Conservation (phyloP, 1,140 invertebrate species). For the Cydia splendana region DNA sequence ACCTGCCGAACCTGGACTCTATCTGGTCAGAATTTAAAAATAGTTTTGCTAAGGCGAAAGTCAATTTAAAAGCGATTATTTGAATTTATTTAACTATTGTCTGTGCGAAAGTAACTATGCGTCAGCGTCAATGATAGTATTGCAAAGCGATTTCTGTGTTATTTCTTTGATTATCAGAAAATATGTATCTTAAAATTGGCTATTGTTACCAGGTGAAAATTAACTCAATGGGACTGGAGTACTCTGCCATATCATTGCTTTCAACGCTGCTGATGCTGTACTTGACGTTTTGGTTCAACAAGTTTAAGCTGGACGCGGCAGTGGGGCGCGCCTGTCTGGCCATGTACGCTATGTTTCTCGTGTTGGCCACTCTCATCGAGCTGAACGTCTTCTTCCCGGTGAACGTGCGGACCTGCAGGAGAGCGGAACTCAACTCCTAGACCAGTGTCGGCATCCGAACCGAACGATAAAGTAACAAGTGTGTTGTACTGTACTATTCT, state of each 20-base stretch:
- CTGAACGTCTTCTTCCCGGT: constrained; percentile 94
- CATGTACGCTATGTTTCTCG: constrained; percentile 91
- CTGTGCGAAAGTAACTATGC: constrained; percentile 20
- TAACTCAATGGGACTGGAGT: constrained; percentile 91
- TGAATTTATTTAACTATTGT: neutral
- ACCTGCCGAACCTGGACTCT: constrained; percentile 85
- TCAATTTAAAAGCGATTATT: constrained; percentile 36
- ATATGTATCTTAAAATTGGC: constrained; percentile 31
- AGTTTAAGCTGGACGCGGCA: constrained; percentile 89
- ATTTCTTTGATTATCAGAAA: neutral
- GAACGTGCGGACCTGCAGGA: constrained; percentile 89
- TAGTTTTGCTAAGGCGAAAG: constrained; percentile 34
- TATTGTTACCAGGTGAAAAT: constrained; percentile 79
- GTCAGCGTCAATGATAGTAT: neutral
- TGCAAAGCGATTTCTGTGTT: constrained; percentile 29
- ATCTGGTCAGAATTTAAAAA: constrained; percentile 82
- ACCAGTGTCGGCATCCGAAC: constrained; percentile 39
- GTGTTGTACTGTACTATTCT: constrained; percentile 27
- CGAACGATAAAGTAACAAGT: constrained; percentile 10
- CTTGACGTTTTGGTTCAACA: constrained; percentile 89
- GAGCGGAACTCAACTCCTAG: constrained; percentile 68
- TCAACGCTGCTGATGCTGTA: constrained; percentile 91
- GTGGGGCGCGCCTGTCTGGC: constrained; percentile 89
- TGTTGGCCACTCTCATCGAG: constrained; percentile 92
- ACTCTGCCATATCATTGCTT: constrained; percentile 90